phyloP scores from a whole-genome alignment of 2,113 vertebrate genomes.

The Anas platyrhynchos region DNA sequence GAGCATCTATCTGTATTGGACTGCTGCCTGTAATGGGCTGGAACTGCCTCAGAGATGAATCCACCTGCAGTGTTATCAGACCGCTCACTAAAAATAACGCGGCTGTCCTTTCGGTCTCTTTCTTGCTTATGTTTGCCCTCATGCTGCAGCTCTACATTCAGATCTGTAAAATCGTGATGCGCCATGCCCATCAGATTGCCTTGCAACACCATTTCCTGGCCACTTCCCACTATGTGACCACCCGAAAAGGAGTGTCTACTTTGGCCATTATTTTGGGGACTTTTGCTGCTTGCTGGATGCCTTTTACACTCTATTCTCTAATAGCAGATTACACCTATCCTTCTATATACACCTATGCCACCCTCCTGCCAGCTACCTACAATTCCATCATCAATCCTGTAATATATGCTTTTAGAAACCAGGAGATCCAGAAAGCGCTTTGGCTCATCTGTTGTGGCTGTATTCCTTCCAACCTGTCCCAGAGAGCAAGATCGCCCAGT shows the following conservation, averaged over 20 bases:
- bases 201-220: conserved; percentile 98
- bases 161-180: conserved; percentile 98
- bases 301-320: conserved; percentile 96
- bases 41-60: conserved; percentile 95
- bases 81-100: conserved; percentile 98
- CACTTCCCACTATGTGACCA: conserved; percentile 98
- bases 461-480: conserved; percentile 87
- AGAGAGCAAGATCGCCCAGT: conserved; percentile 92
- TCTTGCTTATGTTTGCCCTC: conserved; percentile 96
- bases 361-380: conserved; percentile 97
- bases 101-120: conserved; percentile 92
- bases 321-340: conserved; percentile 98
- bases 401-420: conserved; percentile 98
- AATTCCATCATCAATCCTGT: conserved; percentile 98
- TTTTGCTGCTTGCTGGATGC: conserved; percentile 99
- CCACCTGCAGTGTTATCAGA: conserved; percentile 94
- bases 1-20: conserved; percentile 91
- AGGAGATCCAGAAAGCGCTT: conserved; percentile 98
- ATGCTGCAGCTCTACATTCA: conserved; percentile 99
- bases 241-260: conserved; percentile 97
- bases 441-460: conserved; percentile 97
- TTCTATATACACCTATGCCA: conserved; percentile 97
- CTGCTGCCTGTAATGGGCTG: conserved; percentile 93
- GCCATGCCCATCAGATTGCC: conserved; percentile 97
- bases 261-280: conserved; percentile 97